Evolutionary conservation across 1,140 invertebrate genomes (phyloP).

Genomic region (Macrosteles quadrilineatus): DNA sequence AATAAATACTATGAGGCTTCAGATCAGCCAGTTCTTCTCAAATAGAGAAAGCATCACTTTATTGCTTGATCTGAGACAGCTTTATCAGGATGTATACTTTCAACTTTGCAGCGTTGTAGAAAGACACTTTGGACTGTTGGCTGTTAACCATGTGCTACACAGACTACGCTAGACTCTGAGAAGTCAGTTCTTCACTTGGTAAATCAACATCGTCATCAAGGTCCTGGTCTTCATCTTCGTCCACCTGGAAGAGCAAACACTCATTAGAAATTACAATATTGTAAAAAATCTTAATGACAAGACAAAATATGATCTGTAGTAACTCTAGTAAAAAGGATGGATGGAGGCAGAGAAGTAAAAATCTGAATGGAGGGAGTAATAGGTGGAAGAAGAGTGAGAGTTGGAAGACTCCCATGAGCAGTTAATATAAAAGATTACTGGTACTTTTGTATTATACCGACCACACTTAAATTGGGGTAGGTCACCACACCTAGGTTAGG

Average conservation of each 20-base stretch:
- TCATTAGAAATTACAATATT: neutral
- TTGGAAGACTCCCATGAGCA: neutral
- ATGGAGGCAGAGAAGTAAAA: neutral
- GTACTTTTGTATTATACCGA: no score
- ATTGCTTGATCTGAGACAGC: no score
- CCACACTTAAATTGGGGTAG: no score
- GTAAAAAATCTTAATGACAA: neutral
- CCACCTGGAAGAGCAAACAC: neutral
- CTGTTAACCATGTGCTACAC: neutral
- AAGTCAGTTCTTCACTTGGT: constrained; percentile 10
- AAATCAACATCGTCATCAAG: constrained; percentile 14
- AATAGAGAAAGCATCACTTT: no score
- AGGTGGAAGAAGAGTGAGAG: neutral
- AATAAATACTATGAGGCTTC: no score
- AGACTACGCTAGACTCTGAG: constrained; percentile 6
- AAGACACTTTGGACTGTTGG: neutral
- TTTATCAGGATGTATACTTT: no score
- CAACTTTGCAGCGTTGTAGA: no score
- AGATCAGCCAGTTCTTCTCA: no score
- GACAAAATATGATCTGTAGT: neutral
- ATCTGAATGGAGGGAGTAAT: neutral
- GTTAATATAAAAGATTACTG: neutral
- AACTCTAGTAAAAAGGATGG: neutral
- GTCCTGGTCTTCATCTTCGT: constrained; percentile 26
- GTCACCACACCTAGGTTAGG: no score